Evolutionary conservation across 2,797 vertebrate species (phyloP), one percentile per base, ranked within the genome.

Genomic region (Chanos chanos): DNA sequence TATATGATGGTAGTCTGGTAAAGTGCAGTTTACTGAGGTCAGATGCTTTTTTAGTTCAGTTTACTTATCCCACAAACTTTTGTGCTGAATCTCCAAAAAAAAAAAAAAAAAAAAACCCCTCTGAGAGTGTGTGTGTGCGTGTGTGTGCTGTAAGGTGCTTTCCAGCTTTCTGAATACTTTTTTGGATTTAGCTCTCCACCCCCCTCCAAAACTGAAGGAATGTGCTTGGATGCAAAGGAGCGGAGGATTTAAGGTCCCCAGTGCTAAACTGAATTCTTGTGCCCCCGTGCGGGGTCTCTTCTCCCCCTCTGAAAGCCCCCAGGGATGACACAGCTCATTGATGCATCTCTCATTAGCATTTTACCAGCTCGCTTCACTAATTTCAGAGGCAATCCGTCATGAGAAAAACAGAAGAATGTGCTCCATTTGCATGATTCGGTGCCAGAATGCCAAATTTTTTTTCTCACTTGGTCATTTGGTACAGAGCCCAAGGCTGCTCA

Each of bases 331-430:
- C 89, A 71, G 87, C 85, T 89, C 92, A 93, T 85, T 93, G 92
- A 92, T 92, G 89, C 90, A 83, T 89, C 87, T 80, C 90, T 94
- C 92, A 94, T 96, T 95, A 94, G 86, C 90, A 92, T 92, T 87
- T 86, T 86, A 80, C 89, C 87, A 82, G 84, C 87, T 87, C 86
- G 83, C 88, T 89, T 88, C 83, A 81, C 88, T 86, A 81, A 86
- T 87, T 86, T 83, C 87, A 82, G 88, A 91, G 83, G 87, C 89
- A 78, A 88, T 89, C 86, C 78, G 71, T 89, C 90, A 89, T 89
- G 89, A 91, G 87, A 93, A 93, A 91, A 83, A 81, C 80, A 77
- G 79, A 89, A 89, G 87, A 92, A 92, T 92, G 89, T 86, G 83
- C 85, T 78, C 86, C 76, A 88, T 91, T 90, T 89, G 86, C 89